Evolutionary conservation across 1,140 invertebrate species (phyloP), one percentile per base, ranked within the genome.

Genomic region (Mizuhopecten yessoensis): DNA sequence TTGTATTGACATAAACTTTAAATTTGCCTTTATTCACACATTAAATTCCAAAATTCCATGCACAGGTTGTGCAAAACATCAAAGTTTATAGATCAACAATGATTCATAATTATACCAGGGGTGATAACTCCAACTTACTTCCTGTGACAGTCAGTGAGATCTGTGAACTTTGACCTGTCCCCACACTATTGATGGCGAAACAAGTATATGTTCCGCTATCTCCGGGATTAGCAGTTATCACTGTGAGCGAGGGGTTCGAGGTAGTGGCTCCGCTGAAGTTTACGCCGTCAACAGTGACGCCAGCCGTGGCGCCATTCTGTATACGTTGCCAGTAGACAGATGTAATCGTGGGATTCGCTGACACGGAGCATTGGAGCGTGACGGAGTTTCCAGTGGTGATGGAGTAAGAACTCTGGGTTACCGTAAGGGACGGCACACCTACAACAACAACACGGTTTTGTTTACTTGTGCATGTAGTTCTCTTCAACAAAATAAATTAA

Each of bases 171-270:
- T 42, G 36, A 11, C 89, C 89, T 86, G 89, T 87, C 29, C 89
- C 89, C 87, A 90, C 89, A 87, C 23, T 45, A 90, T 92, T 92
- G 33, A 88, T 87, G 33, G 89, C 91, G 33, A 90, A 92, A 86
- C 91, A 92, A n/a, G 75, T 87, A 87, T 92, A 92, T n/a, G 39
- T 87, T 75, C 89, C 91, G 33, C 87, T 39, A 89, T 92, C 91
- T 49, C 34, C 89, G 11, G 33, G 29, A 17, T 90, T 86, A 33
- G 91, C 88, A 39, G 39, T 87, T 15, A 88, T 34, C 15, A 92
- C 90, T 57, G 91, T 92, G 2, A 92, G 86, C 23, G 87, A 90
- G 23, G 91, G 91, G 29, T 13, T 89, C 33, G 23, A 57, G 0
- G 75, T 36, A 17, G 89, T 92, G 34, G 87, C 75, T 0, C 91